Percentiles rank a stretch among this genome's conserved stretches.
Evolutionary conservation across 2,797 vertebrate species (phyloP).

Genomic region (Sebastes minor): DNA sequence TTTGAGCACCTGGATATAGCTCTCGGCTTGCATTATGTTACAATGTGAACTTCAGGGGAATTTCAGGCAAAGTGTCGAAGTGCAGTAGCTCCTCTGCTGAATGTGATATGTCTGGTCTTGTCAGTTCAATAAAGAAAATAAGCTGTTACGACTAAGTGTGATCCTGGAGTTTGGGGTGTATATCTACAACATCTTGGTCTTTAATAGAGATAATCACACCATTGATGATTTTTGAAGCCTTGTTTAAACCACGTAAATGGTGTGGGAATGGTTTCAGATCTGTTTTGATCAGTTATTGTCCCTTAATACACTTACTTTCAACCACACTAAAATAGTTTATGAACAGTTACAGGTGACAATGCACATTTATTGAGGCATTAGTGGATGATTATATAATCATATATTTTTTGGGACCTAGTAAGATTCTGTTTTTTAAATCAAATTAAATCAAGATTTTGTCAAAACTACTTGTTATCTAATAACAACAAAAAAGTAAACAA

Average conservation of each 20-base stretch:
- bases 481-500: neutral
- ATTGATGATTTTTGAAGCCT: neutral
- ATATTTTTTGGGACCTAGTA: neutral
- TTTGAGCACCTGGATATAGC: slow-evolving; percentile 18
- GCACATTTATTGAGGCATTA: neutral
- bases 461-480: neutral
- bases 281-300: neutral
- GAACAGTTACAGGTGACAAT: neutral
- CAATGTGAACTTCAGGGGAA: neutral
- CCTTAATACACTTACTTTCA: neutral
- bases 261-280: neutral
- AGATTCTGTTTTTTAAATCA: no score
- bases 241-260: neutral
- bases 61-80: neutral
- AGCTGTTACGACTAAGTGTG: neutral
- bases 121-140: neutral
- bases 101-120: neutral
- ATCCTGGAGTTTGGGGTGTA: neutral
- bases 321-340: neutral
- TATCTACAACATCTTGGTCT: neutral
- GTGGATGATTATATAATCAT: neutral
- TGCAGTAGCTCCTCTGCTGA: neutral
- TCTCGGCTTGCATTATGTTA: neutral
- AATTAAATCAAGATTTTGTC: neutral
- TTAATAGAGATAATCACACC: neutral